A percentile compares a stretch with the other conserved stretches of the same genome.
These are phyloP conservation scores for Nymphicus hollandicus DNA, from an alignment of 2,113 vertebrate species.

Conservation along the genomic window DNA sequence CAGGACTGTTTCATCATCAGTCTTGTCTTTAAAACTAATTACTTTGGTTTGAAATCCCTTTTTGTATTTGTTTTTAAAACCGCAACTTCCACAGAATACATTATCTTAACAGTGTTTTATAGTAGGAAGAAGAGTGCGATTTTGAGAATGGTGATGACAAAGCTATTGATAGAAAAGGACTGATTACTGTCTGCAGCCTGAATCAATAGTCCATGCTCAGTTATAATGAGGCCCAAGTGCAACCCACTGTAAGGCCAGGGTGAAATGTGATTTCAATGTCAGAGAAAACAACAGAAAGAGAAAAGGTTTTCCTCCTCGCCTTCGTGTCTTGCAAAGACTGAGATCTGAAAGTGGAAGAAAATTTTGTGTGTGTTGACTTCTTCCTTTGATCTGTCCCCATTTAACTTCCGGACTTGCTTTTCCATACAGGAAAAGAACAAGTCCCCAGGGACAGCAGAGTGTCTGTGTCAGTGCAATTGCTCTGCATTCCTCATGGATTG, in stretches of 20 bases:
- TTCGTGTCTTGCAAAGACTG: background rate
- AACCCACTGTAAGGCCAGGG: background rate
- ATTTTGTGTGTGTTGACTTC: background rate
- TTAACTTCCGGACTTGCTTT: background rate
- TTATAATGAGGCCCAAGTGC: background rate
- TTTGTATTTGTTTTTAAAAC: background rate
- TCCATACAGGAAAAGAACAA: background rate
- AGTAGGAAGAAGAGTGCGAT: background rate
- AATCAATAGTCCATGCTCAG: background rate
- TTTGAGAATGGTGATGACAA: background rate
- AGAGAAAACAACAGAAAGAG: background rate
- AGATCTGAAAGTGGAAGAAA: background rate
- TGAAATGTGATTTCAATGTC: background rate
- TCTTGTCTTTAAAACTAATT: background rate
- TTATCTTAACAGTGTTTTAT: background rate
- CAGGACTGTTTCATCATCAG: background rate
- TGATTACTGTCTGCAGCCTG: background rate
- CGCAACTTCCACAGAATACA: background rate
- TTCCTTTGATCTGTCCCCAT: background rate
- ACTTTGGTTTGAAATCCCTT: background rate
- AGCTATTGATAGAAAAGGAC: background rate
- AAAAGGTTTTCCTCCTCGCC: background rate
- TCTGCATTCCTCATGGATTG: background rate
- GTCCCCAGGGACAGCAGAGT: background rate
- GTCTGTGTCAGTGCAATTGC: fast-evolving